Evolutionary conservation across 2,797 vertebrate species (phyloP), one percentile per base, ranked within the genome.

Genomic region (Thalassophryne amazonica): DNA sequence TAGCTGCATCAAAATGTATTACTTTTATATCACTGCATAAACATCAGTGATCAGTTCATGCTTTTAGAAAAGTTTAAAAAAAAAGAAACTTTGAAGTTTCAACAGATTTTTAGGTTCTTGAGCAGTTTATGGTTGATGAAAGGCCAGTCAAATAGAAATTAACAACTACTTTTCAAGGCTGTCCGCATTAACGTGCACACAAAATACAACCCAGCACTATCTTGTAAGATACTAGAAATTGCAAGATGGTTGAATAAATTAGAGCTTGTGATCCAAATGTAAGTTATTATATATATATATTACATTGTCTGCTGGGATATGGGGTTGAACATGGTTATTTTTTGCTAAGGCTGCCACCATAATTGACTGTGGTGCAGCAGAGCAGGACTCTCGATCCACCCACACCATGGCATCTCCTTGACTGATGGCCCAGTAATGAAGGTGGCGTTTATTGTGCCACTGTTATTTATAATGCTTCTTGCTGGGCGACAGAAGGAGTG

Each of bases 381-480:
- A 75, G 48, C 68, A 42, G 56, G 57, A 69, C 68, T 78, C 64
- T 51, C 49, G 69, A 80, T 79, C 75, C 80, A 75, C 75, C 81
- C 73, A 49, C 35, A 60, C 69, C 87, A 83, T 78, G 73, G 72
- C 73, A 76, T 81, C 73, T 86, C 73, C 55, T 80, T 82, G 91
- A 93, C 88, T 88, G 87, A 92, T 77, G 77, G 84, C 74, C 88
- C 86, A 89, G 89, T 93, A 91, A 91, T 83, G 90, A 92, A 90
- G 82, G 76, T 76, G 76, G 73, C 69, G 75, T 90, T 92, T 91
- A 90, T 90, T 92, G 89, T 90, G 74, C 58, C 82, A 80, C 75
- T 60, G 86, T 91, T 94, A 93, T 94, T 93, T 94, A 92, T 91
- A 93, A 91, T 72, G 86, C 84, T 88, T 90, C 89, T 88, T 85